phyloP scores from a whole-genome alignment of 2,113 vertebrate genomes.

The Percina caprodes region DNA sequence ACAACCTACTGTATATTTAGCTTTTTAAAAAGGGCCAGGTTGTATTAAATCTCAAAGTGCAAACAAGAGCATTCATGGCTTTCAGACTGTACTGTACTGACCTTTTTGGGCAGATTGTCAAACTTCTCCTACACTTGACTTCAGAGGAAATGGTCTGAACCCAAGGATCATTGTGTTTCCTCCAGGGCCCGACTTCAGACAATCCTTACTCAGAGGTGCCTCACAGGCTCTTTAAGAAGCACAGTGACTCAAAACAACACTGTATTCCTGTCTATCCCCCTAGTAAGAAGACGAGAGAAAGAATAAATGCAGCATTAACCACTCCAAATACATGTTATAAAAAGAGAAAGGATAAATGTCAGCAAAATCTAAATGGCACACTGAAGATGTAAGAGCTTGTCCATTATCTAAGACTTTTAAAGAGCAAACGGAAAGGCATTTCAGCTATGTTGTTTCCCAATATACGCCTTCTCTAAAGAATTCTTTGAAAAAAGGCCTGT shows the following conservation, averaged over 20 bases:
- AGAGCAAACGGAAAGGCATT: not conserved
- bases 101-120: conserved; percentile 38
- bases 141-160: conserved; percentile 56
- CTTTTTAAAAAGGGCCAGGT: not conserved
- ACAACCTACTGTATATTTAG: conserved; percentile 45
- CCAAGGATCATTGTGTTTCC: conserved; percentile 32
- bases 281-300: not conserved
- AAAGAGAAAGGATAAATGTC: conserved; percentile 4
- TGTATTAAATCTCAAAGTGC: conserved; percentile 25
- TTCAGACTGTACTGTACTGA: conserved; percentile 36
- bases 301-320: not conserved
- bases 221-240: conserved; percentile 10
- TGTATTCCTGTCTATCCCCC: not conserved
- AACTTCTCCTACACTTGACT: conserved; percentile 56
- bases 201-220: not conserved
- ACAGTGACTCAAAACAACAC: conserved; percentile 1
- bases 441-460: not conserved
- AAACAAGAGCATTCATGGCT: conserved; percentile 43
- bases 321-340: not conserved
- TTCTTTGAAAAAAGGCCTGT: not conserved
- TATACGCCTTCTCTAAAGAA: not conserved
- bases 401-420: not conserved
- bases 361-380: conserved; percentile 7
- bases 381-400: not conserved
- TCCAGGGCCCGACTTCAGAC: conserved; percentile 36